Percentiles rank a stretch among this genome's conserved stretches.
These are phyloP conservation scores for Baronia brevicornis DNA, from an alignment of 2,888 invertebrate genomes.

Conservation along the genomic window DNA sequence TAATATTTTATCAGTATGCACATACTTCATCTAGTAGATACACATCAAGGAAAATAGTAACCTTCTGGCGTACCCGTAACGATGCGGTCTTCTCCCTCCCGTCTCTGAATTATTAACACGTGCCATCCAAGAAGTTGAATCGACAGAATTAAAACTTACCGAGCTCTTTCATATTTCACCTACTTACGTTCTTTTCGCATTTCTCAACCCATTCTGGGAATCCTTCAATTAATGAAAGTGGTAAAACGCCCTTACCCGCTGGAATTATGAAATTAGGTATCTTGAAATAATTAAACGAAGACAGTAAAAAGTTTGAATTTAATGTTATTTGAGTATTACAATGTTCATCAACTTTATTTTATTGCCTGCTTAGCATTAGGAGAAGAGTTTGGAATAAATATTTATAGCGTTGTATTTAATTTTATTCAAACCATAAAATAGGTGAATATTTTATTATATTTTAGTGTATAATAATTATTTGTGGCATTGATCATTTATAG, in stretches of 20 bases:
- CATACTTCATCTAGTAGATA: conserved; percentile 17
- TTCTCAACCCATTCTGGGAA: conserved; percentile 25
- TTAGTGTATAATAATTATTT: too few species aligned
- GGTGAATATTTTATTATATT: too few species aligned
- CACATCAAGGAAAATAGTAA: conserved; percentile 25
- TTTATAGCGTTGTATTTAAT: neutral
- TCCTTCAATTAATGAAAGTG: conserved; percentile 25
- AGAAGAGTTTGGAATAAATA: too few species aligned
- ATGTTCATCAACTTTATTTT: too few species aligned
- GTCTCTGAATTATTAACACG: conserved; percentile 59
- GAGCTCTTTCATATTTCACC: conserved; percentile 60
- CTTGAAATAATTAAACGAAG: conserved; percentile 5
- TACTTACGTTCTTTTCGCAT: conserved; percentile 32
- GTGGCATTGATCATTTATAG: too few species aligned
- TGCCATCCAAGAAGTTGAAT: conserved; percentile 65
- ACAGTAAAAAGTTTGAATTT: too few species aligned
- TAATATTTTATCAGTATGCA: conserved; percentile 8
- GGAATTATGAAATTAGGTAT: conserved; percentile 3
- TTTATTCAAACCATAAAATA: neutral
- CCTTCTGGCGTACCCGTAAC: conserved; percentile 41
- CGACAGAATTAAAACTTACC: conserved; percentile 66
- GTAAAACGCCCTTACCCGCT: conserved; percentile 14
- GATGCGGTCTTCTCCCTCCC: conserved; percentile 45
- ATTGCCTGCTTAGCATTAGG: too few species aligned
- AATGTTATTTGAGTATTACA: too few species aligned